A percentile compares a stretch with the other conserved stretches of the same genome.
Conservation (phyloP, 2,888 invertebrate genomes). For the Phrixothrix hirtus region DNA sequence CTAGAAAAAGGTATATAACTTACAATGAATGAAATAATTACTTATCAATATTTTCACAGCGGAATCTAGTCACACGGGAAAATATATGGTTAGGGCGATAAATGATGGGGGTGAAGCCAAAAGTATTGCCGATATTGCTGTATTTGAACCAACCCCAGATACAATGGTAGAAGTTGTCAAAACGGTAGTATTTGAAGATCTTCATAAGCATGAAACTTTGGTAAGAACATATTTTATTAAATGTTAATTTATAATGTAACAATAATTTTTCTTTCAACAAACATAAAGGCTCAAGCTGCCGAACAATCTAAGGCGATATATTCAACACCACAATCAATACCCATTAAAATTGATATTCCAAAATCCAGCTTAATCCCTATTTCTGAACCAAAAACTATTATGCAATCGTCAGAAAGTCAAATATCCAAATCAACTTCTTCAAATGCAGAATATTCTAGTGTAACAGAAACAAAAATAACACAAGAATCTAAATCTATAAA, state of each 20-base stretch:
- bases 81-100: conserved; percentile 74
- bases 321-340: conserved; percentile 26
- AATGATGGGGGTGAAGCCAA: conserved; percentile 82
- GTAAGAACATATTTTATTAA: conserved; percentile 44
- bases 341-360: conserved; percentile 30
- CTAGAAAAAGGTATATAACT: conserved; percentile 71
- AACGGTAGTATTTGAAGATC: conserved; percentile 66
- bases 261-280: conserved; percentile 4
- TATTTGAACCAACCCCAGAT: conserved; percentile 70
- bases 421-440: conserved; percentile 43
- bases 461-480: conserved; percentile 48
- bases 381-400: conserved; percentile 17
- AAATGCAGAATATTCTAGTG: conserved; percentile 49
- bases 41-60: too few species aligned
- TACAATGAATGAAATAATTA: too few species aligned
- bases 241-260: neutral
- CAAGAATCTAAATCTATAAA: conserved; percentile 51
- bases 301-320: conserved; percentile 37
- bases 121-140: conserved; percentile 77
- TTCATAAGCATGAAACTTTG: conserved; percentile 55
- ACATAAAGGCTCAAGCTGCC: conserved; percentile 38
- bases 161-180: conserved; percentile 70
- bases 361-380: conserved; percentile 17
- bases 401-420: conserved; percentile 39
- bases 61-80: conserved; percentile 70